Percentiles rank a stretch among this genome's conserved stretches.
Evolutionary conservation across 1,140 invertebrate species (phyloP).

Genomic region (Mycetomoellerius zeteki): DNA sequence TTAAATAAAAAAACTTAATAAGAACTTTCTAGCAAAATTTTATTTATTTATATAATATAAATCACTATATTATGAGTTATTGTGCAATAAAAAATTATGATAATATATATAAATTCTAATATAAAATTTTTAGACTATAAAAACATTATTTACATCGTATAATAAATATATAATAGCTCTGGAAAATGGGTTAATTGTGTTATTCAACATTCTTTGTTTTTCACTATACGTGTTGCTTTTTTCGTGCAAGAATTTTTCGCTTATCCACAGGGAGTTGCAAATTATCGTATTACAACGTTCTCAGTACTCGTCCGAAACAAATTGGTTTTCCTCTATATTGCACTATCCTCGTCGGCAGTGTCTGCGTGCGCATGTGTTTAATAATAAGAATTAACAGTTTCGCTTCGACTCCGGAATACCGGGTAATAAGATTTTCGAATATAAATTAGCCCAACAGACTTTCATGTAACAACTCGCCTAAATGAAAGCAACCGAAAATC

Average conservation of each 20-base stretch:
- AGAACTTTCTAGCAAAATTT: too few relatives aligned
- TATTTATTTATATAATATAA: not conserved
- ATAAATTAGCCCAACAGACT: not conserved
- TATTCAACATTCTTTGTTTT: not conserved
- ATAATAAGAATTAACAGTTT: slow-evolving; percentile 46
- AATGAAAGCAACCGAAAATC: slow-evolving; percentile 5
- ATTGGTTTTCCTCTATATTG: slow-evolving; percentile 32
- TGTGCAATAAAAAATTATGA: not conserved
- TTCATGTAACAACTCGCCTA: not conserved
- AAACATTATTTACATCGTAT: not conserved
- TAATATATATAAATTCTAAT: not conserved
- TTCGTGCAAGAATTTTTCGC: not conserved
- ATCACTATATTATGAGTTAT: not conserved
- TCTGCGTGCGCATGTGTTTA: not conserved
- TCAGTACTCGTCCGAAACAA: slow-evolving; percentile 35
- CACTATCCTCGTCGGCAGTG: not conserved
- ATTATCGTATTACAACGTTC: slow-evolving; percentile 29
- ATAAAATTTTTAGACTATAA: not conserved
- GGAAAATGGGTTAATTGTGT: slow-evolving; percentile 17
- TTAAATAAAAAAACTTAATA: not conserved
- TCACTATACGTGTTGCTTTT: not conserved
- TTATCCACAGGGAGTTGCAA: slow-evolving; percentile 17
- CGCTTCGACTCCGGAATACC: not conserved
- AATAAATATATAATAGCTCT: not conserved
- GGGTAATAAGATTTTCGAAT: not conserved